These are phyloP conservation scores for Machimus rusticus DNA, from an alignment of 2,888 invertebrate species.

Conservation along the genomic window DNA sequence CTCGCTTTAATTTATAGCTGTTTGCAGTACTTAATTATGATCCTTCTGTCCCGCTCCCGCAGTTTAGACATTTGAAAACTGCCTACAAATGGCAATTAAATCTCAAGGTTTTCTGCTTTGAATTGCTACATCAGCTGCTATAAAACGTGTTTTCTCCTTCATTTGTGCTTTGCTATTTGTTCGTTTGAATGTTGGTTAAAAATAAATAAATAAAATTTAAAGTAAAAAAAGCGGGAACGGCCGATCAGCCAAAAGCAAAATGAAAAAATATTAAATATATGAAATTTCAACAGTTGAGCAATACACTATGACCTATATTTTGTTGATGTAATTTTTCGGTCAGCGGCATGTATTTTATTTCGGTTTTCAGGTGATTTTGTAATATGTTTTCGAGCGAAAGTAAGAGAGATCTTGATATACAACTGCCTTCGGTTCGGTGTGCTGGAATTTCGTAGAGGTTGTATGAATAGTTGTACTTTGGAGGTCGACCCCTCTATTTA, in stretches of 20 bases:
- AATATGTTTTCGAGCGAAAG: slow-evolving; percentile 1
- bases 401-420: background rate
- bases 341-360: slow-evolving; percentile 20
- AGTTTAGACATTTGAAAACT: background rate
- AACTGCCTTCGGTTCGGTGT: background rate
- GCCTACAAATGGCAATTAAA: slow-evolving; percentile 34
- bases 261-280: background rate
- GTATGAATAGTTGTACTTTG: background rate
- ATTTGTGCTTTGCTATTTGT: background rate
- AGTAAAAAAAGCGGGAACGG: background rate
- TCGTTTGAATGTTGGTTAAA: background rate
- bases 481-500: background rate
- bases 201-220: background rate
- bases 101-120: slow-evolving; percentile 30
- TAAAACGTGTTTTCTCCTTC: background rate
- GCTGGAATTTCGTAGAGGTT: background rate
- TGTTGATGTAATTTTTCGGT: slow-evolving; percentile 40
- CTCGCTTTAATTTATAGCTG: slow-evolving; percentile 19
- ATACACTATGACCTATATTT: slow-evolving; percentile 33
- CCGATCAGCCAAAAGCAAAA: background rate
- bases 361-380: background rate
- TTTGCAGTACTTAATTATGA: slow-evolving; percentile 8
- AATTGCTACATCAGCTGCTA: slow-evolving; percentile 20
- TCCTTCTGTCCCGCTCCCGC: background rate
- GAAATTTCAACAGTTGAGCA: slow-evolving; percentile 35